A percentile compares a stretch with the other conserved stretches of the same genome.
Evolutionary conservation across 2,797 vertebrate species (phyloP).

Genomic region (Hirundo rustica): DNA sequence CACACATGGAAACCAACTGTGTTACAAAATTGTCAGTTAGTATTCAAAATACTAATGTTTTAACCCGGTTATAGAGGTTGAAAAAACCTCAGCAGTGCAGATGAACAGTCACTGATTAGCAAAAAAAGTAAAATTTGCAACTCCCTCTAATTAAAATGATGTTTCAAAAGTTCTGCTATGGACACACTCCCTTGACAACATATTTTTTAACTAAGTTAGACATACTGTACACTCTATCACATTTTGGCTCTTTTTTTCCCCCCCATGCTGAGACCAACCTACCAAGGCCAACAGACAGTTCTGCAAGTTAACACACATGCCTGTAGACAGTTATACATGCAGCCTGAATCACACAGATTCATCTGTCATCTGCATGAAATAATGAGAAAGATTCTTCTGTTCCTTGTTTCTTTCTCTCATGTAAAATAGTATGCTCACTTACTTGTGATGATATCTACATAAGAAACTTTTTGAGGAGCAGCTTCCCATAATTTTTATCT

Average conservation of each 20-base stretch:
- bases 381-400: not conserved
- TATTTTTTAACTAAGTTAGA: not conserved
- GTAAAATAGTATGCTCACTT: not conserved
- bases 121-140: not conserved
- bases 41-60: not conserved
- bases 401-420: not conserved
- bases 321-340: not conserved
- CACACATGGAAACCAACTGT: not conserved
- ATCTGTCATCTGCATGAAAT: not conserved
- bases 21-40: not conserved
- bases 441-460: rapidly evolving
- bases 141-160: not conserved
- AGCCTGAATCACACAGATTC: not conserved
- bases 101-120: not conserved
- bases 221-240: not conserved
- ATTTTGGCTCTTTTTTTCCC: not conserved
- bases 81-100: not conserved
- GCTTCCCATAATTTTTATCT: not conserved
- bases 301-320: not conserved
- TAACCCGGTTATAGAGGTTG: not conserved
- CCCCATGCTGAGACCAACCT: not conserved
- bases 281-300: not conserved
- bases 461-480: not conserved
- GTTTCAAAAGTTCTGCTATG: not conserved
- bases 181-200: not conserved